Evolutionary conservation across 1,140 invertebrate species (phyloP), one percentile per base, ranked within the genome.

Genomic region (Ceratoteleas bidentatus): DNA sequence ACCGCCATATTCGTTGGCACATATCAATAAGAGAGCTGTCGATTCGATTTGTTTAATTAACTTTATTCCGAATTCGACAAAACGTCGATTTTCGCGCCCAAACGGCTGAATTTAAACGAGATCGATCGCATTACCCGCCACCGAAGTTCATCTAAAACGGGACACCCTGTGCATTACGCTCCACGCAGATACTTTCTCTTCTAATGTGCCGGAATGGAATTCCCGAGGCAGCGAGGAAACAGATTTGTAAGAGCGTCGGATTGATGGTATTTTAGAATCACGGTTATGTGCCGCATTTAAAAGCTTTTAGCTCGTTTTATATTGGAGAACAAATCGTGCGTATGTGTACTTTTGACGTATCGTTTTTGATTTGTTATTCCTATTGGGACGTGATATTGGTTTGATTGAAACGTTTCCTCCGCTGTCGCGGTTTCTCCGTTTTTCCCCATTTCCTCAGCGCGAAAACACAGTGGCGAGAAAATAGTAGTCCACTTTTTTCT

Each of bases 151-250:
- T 40, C 38, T 10, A 40, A 10, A 40, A 40, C 15, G 34, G 34
- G 54, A 57, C 54, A 57, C 54, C 54, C 54, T 16, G 40, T 53
- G 52, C 11, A 40, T 40, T 40, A 40, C 38, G 8, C 38, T 8
- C 38, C 11, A 40, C 38, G 6, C 38, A 40, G 11, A 40, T 54
- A 43, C 50, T 61, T 49, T 40, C 43, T 14, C 38, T 58, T 57
- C 52, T 65, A 75, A 66, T 58, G 58, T 62, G 54, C 47, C 36
- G 54, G 36, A 65, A 75, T 49, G 62, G 72, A 75, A 65, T 75
- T 75, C 45, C 40, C 53, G 47, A 75, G 61, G 53, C 54, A 45
- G 61, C 34, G 34, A 50, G 57, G 52, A 69, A 68, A 77, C 52
- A 68, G 47, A 68, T 77, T 77, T 57, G 50, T 57, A 64, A 58